Base-by-base conservation (phyloP, 2,113 vertebrate genomes). In the Merops nubicus region DNA sequence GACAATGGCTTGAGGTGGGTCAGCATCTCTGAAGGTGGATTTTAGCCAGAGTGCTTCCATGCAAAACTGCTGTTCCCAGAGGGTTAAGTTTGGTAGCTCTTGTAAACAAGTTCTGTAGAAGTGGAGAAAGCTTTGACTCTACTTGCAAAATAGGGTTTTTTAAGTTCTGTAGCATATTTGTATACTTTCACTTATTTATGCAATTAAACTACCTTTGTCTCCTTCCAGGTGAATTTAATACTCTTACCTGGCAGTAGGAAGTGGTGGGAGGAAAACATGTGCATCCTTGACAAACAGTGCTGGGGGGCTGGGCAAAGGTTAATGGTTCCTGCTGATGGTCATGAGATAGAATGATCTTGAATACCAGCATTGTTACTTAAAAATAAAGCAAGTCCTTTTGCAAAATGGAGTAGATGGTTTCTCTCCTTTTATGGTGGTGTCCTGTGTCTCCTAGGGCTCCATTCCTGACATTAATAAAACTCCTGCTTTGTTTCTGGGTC, bases 401-500 rank as follows among this genome's bases (percentile, higher is more conserved):
- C 73, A 79, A 69, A 93, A 51, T 42, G n/a, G 56, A 40, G 33
- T 76, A n/a, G 40, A 22, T 25, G 11, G 25, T 83, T 93, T 74
- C 68, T 92, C 90, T 77, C 57, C 65, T 82, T 90, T 92, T 79
- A 36, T 28, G 15, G 15, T 70, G 79, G 68, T 91, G 59, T 78
- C 68, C 74, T 82, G 28, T 82, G 54, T 78, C 83, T 95, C 87
- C 75, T 68, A 64, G 63, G 51, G 43, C 40, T 33, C 65, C 3
- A 0, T 85, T 83, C 50, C 29, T 88, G 81, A 77, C 88, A 74
- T 85, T 54, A 70, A 64, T 73, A 80, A 91, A 94, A 77, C 76
- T 38, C 70, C n/a, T 59, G 34, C 79, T 91, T 92, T 94, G 77
- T 95, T 85, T 92, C 74, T 84, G 65, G 53, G 51, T 74, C 76